Conservation (phyloP, 2,888 invertebrate species). For the Gortyna flavago region DNA sequence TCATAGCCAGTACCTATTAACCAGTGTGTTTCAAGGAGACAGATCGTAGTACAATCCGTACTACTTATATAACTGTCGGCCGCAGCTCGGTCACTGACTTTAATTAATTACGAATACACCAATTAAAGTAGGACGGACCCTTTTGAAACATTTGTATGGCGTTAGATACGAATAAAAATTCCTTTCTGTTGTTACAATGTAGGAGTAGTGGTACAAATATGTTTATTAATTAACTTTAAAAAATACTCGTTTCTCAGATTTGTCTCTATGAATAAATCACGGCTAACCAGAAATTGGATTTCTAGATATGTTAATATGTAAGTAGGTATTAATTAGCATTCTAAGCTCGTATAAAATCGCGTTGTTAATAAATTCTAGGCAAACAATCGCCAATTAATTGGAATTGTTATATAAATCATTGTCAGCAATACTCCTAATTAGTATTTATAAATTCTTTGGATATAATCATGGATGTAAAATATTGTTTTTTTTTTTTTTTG, state of each 20-base stretch:
- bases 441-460: too few species aligned
- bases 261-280: constrained; percentile 14
- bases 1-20: constrained; percentile 18
- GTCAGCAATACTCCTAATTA: constrained; percentile 45
- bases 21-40: constrained; percentile 54
- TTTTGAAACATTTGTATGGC: constrained; percentile 59
- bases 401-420: constrained; percentile 49
- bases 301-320: constrained; percentile 14
- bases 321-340: constrained; percentile 37
- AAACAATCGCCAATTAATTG: constrained; percentile 47
- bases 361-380: constrained; percentile 47
- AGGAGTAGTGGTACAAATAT: constrained; percentile 7
- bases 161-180: constrained; percentile 52
- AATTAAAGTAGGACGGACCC: constrained; percentile 74
- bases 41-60: constrained; percentile 50
- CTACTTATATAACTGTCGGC: too few species aligned
- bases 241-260: background rate
- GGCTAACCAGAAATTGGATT: constrained; percentile 3
- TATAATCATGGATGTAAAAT: too few species aligned
- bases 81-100: constrained; percentile 75
- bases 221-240: constrained; percentile 2
- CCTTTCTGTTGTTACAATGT: constrained; percentile 52
- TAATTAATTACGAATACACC: constrained; percentile 75
- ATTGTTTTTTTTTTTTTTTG: too few species aligned
- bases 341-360: constrained; percentile 27